phyloP scores from a whole-genome alignment of 2,797 vertebrate species.

The Alauda arvensis region DNA sequence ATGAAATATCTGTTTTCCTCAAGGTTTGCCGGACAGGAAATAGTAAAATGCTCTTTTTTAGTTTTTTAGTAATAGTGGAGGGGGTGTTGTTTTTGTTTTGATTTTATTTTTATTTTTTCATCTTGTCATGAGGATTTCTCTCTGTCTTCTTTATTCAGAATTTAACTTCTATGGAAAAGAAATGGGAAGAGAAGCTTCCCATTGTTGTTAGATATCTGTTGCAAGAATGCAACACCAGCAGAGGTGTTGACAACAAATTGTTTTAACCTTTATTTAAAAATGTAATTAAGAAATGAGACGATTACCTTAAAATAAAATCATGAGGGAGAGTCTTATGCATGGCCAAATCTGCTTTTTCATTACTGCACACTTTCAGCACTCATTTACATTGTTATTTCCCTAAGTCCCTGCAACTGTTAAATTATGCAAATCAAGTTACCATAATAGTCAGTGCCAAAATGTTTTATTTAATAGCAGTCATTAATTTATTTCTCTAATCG shows the following conservation, averaged over 20 bases:
- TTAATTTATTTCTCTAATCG: constrained; percentile 56
- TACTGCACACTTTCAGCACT: background rate
- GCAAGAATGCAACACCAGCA: background rate
- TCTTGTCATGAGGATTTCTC: background rate
- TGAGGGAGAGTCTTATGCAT: background rate
- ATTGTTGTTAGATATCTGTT: background rate
- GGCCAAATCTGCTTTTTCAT: constrained; percentile 20
- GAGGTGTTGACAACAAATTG: background rate
- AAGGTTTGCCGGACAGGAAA: constrained; percentile 13
- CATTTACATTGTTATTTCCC: constrained; percentile 60
- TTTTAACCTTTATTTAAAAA: constrained; percentile 37
- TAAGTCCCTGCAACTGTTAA: constrained; percentile 55
- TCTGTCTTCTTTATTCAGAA: background rate
- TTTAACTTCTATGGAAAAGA: background rate
- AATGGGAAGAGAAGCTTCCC: background rate
- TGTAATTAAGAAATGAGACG: constrained; percentile 30
- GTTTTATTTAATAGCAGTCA: constrained; percentile 63
- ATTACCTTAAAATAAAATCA: constrained; percentile 9
- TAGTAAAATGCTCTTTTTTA: constrained; percentile 30
- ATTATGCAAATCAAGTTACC: constrained; percentile 59
- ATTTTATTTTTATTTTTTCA: background rate
- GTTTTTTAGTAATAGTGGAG: background rate
- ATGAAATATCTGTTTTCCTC: constrained; percentile 31
- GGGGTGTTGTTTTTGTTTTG: background rate
- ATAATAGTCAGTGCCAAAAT: constrained; percentile 50